These are phyloP conservation scores for Mythimna pallens DNA, from an alignment of 2,888 invertebrate species.

Conservation along the genomic window DNA sequence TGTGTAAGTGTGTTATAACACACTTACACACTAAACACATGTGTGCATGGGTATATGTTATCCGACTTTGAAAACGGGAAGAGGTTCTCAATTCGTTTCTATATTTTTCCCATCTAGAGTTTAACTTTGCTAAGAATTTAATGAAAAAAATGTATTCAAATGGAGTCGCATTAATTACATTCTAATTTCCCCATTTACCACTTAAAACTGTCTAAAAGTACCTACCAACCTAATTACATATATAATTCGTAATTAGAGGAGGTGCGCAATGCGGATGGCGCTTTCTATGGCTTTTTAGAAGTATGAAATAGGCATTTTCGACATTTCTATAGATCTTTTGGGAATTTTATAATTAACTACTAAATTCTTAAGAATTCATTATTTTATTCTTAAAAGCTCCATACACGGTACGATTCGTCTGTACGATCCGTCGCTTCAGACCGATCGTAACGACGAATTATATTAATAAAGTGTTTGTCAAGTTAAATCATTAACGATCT, in stretches of 20 bases:
- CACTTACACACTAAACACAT: too few relatives aligned
- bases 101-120: too few relatives aligned
- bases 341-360: not conserved
- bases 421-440: too few relatives aligned
- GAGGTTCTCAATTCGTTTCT: too few relatives aligned
- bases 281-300: not conserved
- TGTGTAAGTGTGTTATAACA: too few relatives aligned
- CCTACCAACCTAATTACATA: not conserved
- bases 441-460: too few relatives aligned
- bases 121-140: not conserved
- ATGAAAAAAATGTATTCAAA: not conserved
- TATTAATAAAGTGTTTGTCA: too few relatives aligned
- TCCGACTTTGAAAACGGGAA: too few relatives aligned
- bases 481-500: too few relatives aligned
- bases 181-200: not conserved
- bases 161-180: not conserved
- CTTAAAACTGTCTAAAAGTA: not conserved
- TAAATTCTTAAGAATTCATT: not conserved
- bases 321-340: not conserved
- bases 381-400: not conserved
- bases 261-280: not conserved
- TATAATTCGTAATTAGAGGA: not conserved
- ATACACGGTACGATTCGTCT: too few relatives aligned
- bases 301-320: conserved; percentile 1
- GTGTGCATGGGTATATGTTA: too few relatives aligned